phyloP scores from a whole-genome alignment of 2,888 invertebrate species.

The Sialis lutaria region DNA sequence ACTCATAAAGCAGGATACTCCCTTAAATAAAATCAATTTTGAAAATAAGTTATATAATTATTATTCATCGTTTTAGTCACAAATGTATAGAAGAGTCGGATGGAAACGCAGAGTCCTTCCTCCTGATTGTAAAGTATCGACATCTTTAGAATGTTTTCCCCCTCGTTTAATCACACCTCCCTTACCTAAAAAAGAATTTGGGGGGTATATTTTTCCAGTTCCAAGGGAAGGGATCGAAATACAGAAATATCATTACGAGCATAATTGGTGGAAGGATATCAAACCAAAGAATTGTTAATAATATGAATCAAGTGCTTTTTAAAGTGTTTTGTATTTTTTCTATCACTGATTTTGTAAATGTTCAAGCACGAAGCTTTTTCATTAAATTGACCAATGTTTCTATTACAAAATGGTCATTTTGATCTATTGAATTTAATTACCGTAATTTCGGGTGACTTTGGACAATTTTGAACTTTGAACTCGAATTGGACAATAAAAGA shows the following conservation, averaged over 20 bases:
- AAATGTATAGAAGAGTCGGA: conserved; percentile 31
- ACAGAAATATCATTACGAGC: conserved; percentile 37
- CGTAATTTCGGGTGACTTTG: no score
- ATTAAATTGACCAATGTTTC: neutral
- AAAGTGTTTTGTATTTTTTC: no score
- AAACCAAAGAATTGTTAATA: conserved; percentile 24
- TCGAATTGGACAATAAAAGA: no score
- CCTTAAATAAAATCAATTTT: neutral
- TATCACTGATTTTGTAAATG: no score
- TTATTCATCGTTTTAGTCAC: conserved; percentile 17
- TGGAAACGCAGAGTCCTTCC: conserved; percentile 33
- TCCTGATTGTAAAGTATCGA: conserved; percentile 30
- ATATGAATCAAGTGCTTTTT: neutral
- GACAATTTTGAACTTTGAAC: no score
- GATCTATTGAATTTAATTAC: no score
- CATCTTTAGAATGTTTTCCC: conserved; percentile 33
- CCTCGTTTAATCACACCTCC: conserved; percentile 28
- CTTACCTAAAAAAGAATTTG: conserved; percentile 27
- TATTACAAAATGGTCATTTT: neutral
- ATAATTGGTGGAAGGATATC: conserved; percentile 35
- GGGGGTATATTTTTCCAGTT: conserved; percentile 28
- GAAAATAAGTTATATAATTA: neutral
- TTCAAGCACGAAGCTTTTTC: no score
- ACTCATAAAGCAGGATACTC: no score
- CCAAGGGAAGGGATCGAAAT: conserved; percentile 37